Percentiles rank a stretch among this genome's conserved stretches.
Evolutionary conservation across 1,140 invertebrate species (phyloP).

Genomic region (Zelostemma sp.): DNA sequence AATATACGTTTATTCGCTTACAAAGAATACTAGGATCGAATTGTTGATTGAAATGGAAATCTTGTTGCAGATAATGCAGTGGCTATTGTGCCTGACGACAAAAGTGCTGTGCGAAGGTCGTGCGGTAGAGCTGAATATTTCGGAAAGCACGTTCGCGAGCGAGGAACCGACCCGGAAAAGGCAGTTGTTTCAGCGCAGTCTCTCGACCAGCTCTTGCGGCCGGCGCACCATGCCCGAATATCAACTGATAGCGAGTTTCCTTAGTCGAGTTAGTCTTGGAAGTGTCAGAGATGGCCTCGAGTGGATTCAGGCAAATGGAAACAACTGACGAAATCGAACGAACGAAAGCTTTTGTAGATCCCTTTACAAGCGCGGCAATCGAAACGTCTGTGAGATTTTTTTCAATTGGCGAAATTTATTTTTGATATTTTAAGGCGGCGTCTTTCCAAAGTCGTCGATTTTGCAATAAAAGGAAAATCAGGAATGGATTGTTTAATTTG

Average conservation of each 20-base stretch:
- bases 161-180: conserved; percentile 14
- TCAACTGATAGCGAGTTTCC: conserved; percentile 80
- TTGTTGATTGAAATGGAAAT: background rate
- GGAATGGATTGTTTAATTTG: too few species aligned
- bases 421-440: too few species aligned
- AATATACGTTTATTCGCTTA: background rate
- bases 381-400: too few species aligned
- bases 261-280: conserved; percentile 74
- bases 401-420: too few species aligned
- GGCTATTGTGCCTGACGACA: conserved; percentile 81
- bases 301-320: conserved; percentile 73
- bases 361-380: too few species aligned
- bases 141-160: conserved; percentile 3
- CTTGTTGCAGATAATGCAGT: conserved; percentile 76
- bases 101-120: conserved; percentile 79
- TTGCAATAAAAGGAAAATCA: too few species aligned
- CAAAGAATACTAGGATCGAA: too few species aligned
- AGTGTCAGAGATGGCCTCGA: conserved; percentile 75
- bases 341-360: too few species aligned
- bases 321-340: too few species aligned
- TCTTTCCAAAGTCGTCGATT: too few species aligned
- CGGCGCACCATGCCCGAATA: conserved; percentile 78
- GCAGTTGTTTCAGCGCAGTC: conserved; percentile 37
- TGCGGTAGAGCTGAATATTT: conserved; percentile 23
- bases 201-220: conserved; percentile 58